Percentiles rank a stretch among this genome's conserved stretches.
Evolutionary conservation across 2,888 invertebrate species (phyloP).

Genomic region (Gari tellinella): DNA sequence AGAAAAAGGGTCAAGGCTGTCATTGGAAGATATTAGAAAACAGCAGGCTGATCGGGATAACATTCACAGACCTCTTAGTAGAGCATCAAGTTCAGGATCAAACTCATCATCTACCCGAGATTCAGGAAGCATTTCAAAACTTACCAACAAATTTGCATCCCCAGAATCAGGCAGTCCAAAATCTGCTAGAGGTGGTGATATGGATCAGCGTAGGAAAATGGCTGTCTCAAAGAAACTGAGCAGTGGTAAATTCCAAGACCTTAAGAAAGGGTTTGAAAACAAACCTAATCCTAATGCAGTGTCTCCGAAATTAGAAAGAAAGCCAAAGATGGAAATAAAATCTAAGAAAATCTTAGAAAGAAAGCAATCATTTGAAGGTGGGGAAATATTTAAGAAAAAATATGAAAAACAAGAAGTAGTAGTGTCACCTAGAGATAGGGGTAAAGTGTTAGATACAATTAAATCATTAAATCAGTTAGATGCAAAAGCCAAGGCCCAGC

Average conservation of each 20-base stretch:
- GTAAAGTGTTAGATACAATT: constrained; percentile 45
- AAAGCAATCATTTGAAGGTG: constrained; percentile 56
- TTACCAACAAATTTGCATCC: constrained; percentile 30
- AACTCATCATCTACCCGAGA: constrained; percentile 45
- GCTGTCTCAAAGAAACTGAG: constrained; percentile 42
- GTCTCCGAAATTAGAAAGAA: constrained; percentile 3
- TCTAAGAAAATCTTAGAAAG: constrained; percentile 43
- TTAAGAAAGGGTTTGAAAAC: constrained; percentile 59
- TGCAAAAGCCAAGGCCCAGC: constrained; percentile 47
- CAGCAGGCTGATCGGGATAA: not conserved
- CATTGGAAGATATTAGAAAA: constrained; percentile 47
- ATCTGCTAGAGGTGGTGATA: constrained; percentile 1
- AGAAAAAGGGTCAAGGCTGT: constrained; percentile 45
- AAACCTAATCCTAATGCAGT: constrained; percentile 21
- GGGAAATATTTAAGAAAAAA: constrained; percentile 33
- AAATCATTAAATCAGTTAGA: constrained; percentile 55
- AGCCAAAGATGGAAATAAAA: constrained; percentile 36
- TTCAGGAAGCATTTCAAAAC: constrained; percentile 7
- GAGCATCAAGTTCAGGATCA: constrained; percentile 51
- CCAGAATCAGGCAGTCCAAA: constrained; percentile 26
- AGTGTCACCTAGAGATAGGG: constrained; percentile 39
- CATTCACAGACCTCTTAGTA: constrained; percentile 41
- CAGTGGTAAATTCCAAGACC: constrained; percentile 46
- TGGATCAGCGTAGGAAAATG: constrained; percentile 29
- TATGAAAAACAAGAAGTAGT: constrained; percentile 39